Conservation (phyloP, 2,888 invertebrate species). For the Liodrosophila aerea region DNA sequence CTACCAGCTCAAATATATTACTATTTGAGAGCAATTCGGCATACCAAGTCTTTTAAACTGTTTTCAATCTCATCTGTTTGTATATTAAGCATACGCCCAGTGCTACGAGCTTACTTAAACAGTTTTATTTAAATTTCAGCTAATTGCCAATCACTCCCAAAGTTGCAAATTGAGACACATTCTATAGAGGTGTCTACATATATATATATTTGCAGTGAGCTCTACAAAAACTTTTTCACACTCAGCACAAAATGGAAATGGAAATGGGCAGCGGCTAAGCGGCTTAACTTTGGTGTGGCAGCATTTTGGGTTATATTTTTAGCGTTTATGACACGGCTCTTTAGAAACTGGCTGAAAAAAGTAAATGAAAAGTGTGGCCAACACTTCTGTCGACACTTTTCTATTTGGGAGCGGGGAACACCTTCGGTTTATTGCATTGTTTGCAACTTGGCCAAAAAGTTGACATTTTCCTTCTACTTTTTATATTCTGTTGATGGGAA, state of each 20-base stretch:
- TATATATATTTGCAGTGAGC: no score
- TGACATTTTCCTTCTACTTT: slow-evolving; percentile 14
- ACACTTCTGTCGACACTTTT: slow-evolving; percentile 35
- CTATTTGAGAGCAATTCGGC: no score
- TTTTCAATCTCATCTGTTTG: slow-evolving; percentile 10
- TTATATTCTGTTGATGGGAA: slow-evolving; percentile 5
- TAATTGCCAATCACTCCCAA: neutral
- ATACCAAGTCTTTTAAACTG: no score
- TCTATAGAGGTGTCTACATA: no score
- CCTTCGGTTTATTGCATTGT: slow-evolving; percentile 37
- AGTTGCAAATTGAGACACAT: neutral
- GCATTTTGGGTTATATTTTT: slow-evolving; percentile 39
- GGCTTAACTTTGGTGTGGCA: slow-evolving; percentile 68
- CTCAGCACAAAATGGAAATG: slow-evolving; percentile 50
- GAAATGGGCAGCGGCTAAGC: slow-evolving; percentile 60
- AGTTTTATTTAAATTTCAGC: slow-evolving; percentile 11
- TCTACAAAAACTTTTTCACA: slow-evolving; percentile 60
- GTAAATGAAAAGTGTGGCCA: slow-evolving; percentile 3
- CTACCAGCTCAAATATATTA: no score
- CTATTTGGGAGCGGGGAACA: neutral
- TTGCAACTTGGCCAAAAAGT: slow-evolving; percentile 33
- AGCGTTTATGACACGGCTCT: slow-evolving; percentile 45
- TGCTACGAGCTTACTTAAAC: no score
- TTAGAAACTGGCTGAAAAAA: slow-evolving; percentile 1
- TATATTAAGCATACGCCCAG: slow-evolving; percentile 46